Conservation (phyloP, 2,888 invertebrate genomes). For the Tolmerus cingulatus region DNA sequence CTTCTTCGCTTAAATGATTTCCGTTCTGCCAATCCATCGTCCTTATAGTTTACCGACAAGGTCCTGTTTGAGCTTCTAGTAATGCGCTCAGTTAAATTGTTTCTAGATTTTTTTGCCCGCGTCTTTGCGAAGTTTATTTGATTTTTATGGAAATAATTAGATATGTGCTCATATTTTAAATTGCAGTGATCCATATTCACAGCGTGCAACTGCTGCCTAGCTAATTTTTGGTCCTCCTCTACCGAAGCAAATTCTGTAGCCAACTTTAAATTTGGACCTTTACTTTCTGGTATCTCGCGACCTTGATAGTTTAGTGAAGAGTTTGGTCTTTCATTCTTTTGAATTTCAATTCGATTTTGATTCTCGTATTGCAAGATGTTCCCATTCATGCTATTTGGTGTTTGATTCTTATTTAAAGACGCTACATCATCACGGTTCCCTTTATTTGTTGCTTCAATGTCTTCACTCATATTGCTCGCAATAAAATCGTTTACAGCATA, state of each 20-base stretch:
- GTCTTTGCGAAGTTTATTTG: conserved; percentile 48
- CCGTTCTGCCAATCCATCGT: not conserved
- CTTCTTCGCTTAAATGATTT: conserved; percentile 35
- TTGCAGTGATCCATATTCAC: conserved; percentile 49
- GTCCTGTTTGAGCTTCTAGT: conserved; percentile 38
- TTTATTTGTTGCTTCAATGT: not conserved
- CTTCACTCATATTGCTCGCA: too few relatives aligned
- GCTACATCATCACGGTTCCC: not conserved
- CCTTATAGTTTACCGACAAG: conserved; percentile 8
- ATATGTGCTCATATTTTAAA: conserved; percentile 49
- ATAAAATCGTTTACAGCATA: too few relatives aligned
- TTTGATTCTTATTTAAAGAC: not conserved
- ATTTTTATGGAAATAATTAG: conserved; percentile 49
- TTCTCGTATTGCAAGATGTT: not conserved
- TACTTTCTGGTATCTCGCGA: not conserved
- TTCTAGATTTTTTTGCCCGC: conserved; percentile 38
- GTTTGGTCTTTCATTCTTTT: not conserved
- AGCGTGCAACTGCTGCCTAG: conserved; percentile 31
- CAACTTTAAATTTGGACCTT: not conserved
- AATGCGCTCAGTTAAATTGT: conserved; percentile 19
- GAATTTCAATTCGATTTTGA: not conserved
- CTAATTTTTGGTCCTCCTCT: not conserved
- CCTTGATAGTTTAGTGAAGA: not conserved
- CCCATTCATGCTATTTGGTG: not conserved
- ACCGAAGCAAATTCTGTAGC: not conserved